Evolutionary conservation across 2,797 vertebrate species (phyloP).

Genomic region (Dicrostonyx torquatus): DNA sequence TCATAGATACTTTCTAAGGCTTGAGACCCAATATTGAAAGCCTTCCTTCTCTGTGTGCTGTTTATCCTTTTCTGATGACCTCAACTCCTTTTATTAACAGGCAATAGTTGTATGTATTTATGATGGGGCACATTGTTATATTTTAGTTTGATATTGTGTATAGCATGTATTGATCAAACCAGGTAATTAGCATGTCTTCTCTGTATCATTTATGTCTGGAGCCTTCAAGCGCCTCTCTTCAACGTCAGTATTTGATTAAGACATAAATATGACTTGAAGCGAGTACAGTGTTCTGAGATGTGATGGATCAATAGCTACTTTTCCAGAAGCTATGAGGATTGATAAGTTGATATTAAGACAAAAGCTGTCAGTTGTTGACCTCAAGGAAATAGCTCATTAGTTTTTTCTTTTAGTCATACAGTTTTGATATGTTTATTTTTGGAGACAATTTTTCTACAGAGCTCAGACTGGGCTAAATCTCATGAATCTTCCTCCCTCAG

Average conservation of each 20-base stretch:
- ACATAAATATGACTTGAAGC: constrained; percentile 61
- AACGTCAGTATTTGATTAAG: constrained; percentile 57
- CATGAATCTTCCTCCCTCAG: neutral
- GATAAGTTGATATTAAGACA: constrained; percentile 67
- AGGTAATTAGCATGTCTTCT: constrained; percentile 26
- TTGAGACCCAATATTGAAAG: neutral
- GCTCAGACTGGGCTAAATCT: neutral
- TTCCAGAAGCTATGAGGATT: constrained; percentile 69
- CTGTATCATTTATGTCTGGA: neutral
- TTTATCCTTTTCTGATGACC: constrained; percentile 33
- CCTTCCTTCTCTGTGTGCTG: neutral
- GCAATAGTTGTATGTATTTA: neutral
- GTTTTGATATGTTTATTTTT: neutral
- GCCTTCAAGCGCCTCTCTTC: neutral
- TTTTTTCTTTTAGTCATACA: constrained; percentile 17
- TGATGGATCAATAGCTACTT: constrained; percentile 59
- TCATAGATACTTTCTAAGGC: neutral
- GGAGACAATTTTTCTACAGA: neutral
- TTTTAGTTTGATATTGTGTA: neutral
- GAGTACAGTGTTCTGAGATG: constrained; percentile 47
- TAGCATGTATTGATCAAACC: neutral
- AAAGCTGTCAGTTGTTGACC: constrained; percentile 67
- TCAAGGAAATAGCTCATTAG: constrained; percentile 14
- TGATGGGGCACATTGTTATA: neutral
- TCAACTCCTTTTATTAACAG: neutral